Base-by-base conservation (phyloP, 1,140 invertebrate genomes). In the Calliopsis andreniformis region DNA sequence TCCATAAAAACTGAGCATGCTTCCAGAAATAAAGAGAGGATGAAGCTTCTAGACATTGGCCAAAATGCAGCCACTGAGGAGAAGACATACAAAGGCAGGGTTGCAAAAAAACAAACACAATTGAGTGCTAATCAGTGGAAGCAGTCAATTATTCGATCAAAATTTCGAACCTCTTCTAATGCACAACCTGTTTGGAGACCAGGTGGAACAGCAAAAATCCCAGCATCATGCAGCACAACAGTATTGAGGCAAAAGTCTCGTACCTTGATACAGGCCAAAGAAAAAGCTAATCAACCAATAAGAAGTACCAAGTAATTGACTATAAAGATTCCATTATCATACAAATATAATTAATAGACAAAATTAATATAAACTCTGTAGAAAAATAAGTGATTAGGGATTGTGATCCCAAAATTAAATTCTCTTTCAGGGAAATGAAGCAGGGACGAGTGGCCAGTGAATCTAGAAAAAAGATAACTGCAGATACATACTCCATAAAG, bases 181-280 rank as follows among this genome's bases (percentile, higher is more conserved):
- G 42, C 23, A 18, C 83, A 81, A 32, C 82, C 82, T 0, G 71
- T 64, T 45, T 79, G 82, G 82, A 79, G 56, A 45, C 84, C 84
- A 3, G 84, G 43, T 10, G 82, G 82, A 14, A 30, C 39, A 12
- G 61, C 28, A 1, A 86, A 64, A 39, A 20, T 68, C 25, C 30
- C 64, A 5, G 10, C 67, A 18, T 71, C 70, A 12, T 53, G 35
- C 16, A 79, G 63, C 2, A 20, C 39, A 1, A 66, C 49, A 0
- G 25, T 7, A 0, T 68, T 67, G n/a, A 49, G 2, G 0, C 63
- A 71, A 2, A 80, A 61, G 42, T 0, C 23, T 20, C 79, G 53
- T 6, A 1, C 25, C 4, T 10, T 20, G 5, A 25, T 32, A 5
- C 67, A 35, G 0, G 5, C 10, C 14, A 64, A 53, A 10, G 56